phyloP scores from a whole-genome alignment of 2,113 vertebrate genomes.

The Pollachius pollachius region DNA sequence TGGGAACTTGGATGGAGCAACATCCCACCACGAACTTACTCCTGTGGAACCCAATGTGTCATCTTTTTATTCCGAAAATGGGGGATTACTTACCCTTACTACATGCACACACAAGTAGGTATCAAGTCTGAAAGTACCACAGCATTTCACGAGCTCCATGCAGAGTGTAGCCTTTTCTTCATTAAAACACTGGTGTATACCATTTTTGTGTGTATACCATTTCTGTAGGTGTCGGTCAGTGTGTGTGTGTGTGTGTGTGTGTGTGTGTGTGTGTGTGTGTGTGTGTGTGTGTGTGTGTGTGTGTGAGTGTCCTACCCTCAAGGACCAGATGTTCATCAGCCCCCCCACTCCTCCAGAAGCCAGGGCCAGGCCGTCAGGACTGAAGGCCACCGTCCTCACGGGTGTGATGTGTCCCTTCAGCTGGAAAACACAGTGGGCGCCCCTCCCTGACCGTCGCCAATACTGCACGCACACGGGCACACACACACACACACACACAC shows the following conservation, averaged over 20 bases:
- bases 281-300: too few relatives aligned
- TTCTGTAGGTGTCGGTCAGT: neutral
- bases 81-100: too few relatives aligned
- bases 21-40: too few relatives aligned
- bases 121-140: neutral
- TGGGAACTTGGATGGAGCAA: too few relatives aligned
- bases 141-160: too few relatives aligned
- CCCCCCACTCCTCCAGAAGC: slow-evolving; percentile 93
- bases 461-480: slow-evolving; percentile 62
- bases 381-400: slow-evolving; percentile 87
- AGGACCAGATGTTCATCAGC: slow-evolving; percentile 97
- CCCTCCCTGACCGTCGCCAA: slow-evolving; percentile 65
- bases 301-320: slow-evolving; percentile 78
- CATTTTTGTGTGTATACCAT: neutral
- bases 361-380: slow-evolving; percentile 87
- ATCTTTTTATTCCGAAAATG: too few relatives aligned
- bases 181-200: neutral
- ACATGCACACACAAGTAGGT: neutral
- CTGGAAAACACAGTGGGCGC: slow-evolving; percentile 82
- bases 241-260: neutral
- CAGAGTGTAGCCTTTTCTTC: neutral
- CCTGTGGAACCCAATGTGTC: too few relatives aligned
- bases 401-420: slow-evolving; percentile 93
- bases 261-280: neutral
- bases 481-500: slow-evolving; percentile 8